phyloP scores from a whole-genome alignment of 2,888 invertebrate genomes.

The Unio pictorum region DNA sequence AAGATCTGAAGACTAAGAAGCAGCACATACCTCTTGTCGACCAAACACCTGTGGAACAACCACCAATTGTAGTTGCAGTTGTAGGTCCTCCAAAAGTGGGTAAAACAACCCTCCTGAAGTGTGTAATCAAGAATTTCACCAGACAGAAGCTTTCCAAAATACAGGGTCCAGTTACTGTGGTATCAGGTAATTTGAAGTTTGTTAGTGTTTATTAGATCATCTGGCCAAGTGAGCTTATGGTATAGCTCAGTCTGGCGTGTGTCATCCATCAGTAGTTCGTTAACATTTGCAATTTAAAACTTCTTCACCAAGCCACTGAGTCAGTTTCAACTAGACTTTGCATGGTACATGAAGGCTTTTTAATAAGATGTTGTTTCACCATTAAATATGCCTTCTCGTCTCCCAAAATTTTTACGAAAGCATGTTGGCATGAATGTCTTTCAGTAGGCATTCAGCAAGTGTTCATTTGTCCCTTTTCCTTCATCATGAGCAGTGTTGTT shows the following conservation, averaged over 20 bases:
- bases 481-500: too few species aligned
- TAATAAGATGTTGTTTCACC: too few species aligned
- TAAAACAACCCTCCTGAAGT: conserved; percentile 92
- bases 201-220: neutral
- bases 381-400: too few species aligned
- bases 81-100: conserved; percentile 98
- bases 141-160: conserved; percentile 89
- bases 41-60: conserved; percentile 91
- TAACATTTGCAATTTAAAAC: too few species aligned
- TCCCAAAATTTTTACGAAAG: too few species aligned
- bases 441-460: too few species aligned
- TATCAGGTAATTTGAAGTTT: conserved; percentile 78
- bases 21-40: conserved; percentile 95
- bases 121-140: conserved; percentile 92
- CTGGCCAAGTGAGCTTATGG: neutral
- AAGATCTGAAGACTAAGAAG: conserved; percentile 73
- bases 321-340: too few species aligned
- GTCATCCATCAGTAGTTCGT: too few species aligned
- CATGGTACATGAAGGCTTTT: too few species aligned
- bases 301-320: too few species aligned
- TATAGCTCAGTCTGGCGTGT: neutral
- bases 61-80: conserved; percentile 87
- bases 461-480: too few species aligned
- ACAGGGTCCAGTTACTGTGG: conserved; percentile 96
- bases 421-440: too few species aligned